Base-by-base conservation (phyloP, 2,797 vertebrate genomes). In the Danio choprae region DNA sequence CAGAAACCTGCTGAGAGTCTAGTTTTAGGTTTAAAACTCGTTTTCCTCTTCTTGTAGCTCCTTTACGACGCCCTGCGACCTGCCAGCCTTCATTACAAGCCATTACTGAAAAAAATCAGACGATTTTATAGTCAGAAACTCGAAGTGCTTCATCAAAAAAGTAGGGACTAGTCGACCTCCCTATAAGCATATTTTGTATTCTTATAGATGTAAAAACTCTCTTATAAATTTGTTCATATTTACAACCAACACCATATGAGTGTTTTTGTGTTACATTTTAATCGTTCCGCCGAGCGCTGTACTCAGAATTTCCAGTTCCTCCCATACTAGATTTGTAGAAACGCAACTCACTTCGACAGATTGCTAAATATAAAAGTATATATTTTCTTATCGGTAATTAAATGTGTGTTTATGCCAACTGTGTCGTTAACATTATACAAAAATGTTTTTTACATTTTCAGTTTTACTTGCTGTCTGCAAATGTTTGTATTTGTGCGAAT, bases 81-180 rank as follows among this genome's bases (percentile, higher is more conserved):
- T 93, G 90, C 94, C 94, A 95, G 69, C 90, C 88, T 2, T 83
- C 86, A 6, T 70, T 86, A 13, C 62, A 74, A 9, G 88, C 88
- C 62, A 90, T 88, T 89, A 91, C 2, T 3, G 5, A 9, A 16
- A 44, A 40, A 20, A 11, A 38, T 48, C 10, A 41, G 40, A 56
- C 7, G 0, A 13, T 11, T 22, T 36, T 44, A 65, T 6, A 7
- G 9, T 8, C 15, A 22, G 8, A 73, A 3, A 36, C 50, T 10
- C 36, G 5, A 41, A 53, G 41, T 40, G 4, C 29, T 2, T 4
- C 0, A 16, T 41, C 12, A 64, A 22, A 15, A 10, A 20, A 1
- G 5, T 12, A 0, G 22, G 18, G 38, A 41, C 6, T 11, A 6
- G 3, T 16, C 46, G 13, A 20, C n/a, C 36, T 20, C 22, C 50